Base-by-base conservation (phyloP, 2,888 invertebrate species). In the Agrotis puta region DNA sequence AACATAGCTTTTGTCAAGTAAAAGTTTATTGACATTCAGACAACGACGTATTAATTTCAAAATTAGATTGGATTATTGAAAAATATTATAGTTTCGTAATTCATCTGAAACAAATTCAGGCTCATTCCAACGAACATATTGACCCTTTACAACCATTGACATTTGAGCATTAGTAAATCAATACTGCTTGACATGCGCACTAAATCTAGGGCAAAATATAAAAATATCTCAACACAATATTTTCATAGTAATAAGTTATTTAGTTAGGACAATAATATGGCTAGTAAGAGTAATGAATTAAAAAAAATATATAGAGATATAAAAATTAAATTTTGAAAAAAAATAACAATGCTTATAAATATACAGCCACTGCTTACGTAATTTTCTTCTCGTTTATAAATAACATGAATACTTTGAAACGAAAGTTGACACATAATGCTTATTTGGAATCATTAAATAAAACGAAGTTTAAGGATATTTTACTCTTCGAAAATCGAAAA, bases 111-210 rank as follows among this genome's bases (percentile, higher is more conserved):
- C 11, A 33, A 22, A 57, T 14, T 57, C 18, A 7, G 7, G 7
- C 18, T 1, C 24, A 20, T 16, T 54, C 43, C 50, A 66, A 51
- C 63, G n/a, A 64, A 74, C 43, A 51, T 27, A 63, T 39, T 68
- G 58, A 65, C 67, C 58, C 62, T 50, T 68, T 82, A 84, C 84
- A 87, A 83, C 89, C 88, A 88, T 89, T 88, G 85, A 87, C 87
- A 88, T 87, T 83, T 85, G 85, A 85, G 84, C 82, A 86, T 82
- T 87, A 84, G 80, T 57, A 83, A 92, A 96, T 96, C 95, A 95
- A 96, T 96, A 96, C 84, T 76, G 81, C 86, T 90, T 87, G 94
- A 91, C 96, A 95, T 96, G 96, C 96, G 96, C 94, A 95, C 82
- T 86, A 92, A 92, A 96, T 93, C 87, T 96, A 95, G 95, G 96